Percentiles rank a stretch among this genome's conserved stretches.
Conservation (phyloP, 2,113 vertebrate species). For the Notothenia rossii region DNA sequence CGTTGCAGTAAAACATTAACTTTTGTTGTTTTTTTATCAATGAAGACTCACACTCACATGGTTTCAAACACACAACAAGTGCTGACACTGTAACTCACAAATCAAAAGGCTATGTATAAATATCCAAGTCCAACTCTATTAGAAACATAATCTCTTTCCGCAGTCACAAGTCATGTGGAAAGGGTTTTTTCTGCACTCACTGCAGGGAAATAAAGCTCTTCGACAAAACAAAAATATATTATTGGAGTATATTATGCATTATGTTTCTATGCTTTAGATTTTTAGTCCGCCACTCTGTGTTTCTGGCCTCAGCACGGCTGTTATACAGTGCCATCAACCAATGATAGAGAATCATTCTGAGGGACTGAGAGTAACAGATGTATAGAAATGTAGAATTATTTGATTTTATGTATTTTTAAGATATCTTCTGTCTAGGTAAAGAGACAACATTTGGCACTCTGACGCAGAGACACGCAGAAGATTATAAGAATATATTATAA, state of each 20-base stretch:
- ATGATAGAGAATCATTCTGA: background rate
- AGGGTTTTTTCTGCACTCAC: background rate
- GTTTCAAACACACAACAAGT: conserved; percentile 6
- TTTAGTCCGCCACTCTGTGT: background rate
- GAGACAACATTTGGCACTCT: background rate
- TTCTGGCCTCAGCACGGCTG: background rate
- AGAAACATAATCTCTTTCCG: background rate
- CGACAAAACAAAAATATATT: background rate
- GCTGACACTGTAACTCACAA: background rate
- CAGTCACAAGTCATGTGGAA: background rate
- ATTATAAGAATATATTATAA: background rate
- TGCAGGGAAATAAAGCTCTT: background rate
- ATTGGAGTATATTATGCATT: background rate
- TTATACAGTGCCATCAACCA: background rate
- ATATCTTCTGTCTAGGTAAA: background rate
- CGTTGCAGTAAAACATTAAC: conserved; percentile 71
- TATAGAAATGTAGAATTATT: background rate
- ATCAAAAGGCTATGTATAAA: background rate
- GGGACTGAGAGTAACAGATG: background rate
- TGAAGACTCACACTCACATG: conserved; percentile 44
- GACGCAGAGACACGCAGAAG: background rate
- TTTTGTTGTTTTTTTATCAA: conserved; percentile 67
- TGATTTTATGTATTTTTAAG: background rate
- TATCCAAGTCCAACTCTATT: background rate
- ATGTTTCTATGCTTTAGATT: background rate